Conservation (phyloP, 2,797 vertebrate species). For the Yasuhikotakia modesta region DNA sequence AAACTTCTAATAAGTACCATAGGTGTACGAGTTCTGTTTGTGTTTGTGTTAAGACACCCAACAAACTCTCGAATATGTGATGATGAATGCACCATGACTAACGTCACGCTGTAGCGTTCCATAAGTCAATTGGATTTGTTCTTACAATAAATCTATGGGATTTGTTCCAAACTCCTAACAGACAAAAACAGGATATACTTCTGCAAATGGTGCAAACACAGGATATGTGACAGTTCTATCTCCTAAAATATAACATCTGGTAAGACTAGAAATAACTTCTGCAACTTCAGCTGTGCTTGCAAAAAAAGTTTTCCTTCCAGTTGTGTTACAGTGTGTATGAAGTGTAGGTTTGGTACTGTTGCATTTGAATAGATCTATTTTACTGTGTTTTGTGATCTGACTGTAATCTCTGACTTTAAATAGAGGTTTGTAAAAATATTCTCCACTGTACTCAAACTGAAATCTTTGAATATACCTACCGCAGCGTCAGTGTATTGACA, state of each 20-base stretch:
- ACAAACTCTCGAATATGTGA: too few relatives aligned
- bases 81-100: too few relatives aligned
- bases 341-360: background rate
- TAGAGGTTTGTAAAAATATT: background rate
- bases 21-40: too few relatives aligned
- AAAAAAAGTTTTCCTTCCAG: background rate
- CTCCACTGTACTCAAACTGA: too few relatives aligned
- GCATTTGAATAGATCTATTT: too few relatives aligned
- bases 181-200: slow-evolving; percentile 12
- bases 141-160: too few relatives aligned
- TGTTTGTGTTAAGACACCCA: too few relatives aligned
- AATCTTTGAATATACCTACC: background rate
- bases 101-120: background rate
- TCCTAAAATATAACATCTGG: background rate
- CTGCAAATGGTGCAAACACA: background rate
- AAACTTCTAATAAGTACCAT: background rate
- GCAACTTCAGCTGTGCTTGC: background rate
- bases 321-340: background rate
- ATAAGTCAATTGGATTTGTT: background rate
- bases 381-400: too few relatives aligned
- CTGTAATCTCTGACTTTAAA: background rate
- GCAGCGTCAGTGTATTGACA: background rate
- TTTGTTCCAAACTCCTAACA: background rate
- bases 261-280: background rate
- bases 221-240: slow-evolving; percentile 1